Evolutionary conservation across 2,888 invertebrate genomes (phyloP).

Genomic region (Aphelenchoides bicaudatus): DNA sequence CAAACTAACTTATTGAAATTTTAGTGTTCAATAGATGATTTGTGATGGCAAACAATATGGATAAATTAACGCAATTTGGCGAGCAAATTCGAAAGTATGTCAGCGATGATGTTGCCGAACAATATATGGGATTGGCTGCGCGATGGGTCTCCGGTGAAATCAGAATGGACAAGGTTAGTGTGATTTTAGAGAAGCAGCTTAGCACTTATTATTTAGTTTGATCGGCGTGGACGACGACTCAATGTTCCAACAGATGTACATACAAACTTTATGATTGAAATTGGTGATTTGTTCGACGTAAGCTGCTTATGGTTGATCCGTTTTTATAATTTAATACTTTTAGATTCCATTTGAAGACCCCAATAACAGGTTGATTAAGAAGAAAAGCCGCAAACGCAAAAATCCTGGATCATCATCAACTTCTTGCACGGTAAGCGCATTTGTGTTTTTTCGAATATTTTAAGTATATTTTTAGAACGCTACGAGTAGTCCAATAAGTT

Average conservation of each 20-base stretch:
- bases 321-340: background rate
- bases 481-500: slow-evolving; percentile 1
- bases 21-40: no score
- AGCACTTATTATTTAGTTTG: no score
- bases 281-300: slow-evolving; percentile 18
- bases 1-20: no score
- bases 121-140: slow-evolving; percentile 4
- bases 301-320: background rate
- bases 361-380: slow-evolving; percentile 1
- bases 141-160: slow-evolving; percentile 11
- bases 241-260: slow-evolving; percentile 12
- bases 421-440: background rate
- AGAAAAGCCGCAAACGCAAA: background rate
- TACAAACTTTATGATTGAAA: background rate
- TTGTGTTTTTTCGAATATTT: no score
- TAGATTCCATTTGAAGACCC: slow-evolving; percentile 7
- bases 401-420: slow-evolving; percentile 2
- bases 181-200: no score
- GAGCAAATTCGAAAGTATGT: background rate
- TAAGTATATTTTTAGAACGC: background rate
- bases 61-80: slow-evolving; percentile 7
- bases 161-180: slow-evolving; percentile 14
- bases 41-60: no score
- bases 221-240: slow-evolving; percentile 8
- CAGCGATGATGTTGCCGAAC: background rate